Conservation (phyloP, 2,888 invertebrate species). For the Petrolisthes manimaculis region DNA sequence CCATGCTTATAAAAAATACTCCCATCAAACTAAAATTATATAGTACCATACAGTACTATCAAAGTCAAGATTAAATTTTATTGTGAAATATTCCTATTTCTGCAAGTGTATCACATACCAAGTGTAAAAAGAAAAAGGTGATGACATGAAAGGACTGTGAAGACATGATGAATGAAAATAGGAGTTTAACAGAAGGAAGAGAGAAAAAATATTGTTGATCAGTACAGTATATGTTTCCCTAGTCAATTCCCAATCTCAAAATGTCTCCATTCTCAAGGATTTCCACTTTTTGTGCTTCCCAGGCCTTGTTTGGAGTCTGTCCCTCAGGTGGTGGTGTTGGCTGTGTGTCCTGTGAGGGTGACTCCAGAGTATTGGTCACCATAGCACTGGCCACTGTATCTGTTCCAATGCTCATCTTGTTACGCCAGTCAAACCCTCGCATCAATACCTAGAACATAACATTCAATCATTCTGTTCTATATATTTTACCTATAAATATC, state of each 20-base stretch:
- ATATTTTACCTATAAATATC: not conserved
- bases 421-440: slow-evolving; percentile 67
- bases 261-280: slow-evolving; percentile 51
- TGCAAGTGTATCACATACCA: no score
- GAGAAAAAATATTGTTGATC: no score
- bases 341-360: slow-evolving; percentile 8
- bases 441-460: slow-evolving; percentile 47
- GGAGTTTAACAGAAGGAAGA: no score
- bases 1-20: no score
- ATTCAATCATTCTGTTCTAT: no score
- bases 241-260: slow-evolving; percentile 54
- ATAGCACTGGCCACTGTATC: slow-evolving; percentile 67
- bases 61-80: no score
- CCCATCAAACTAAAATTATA: no score
- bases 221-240: not conserved
- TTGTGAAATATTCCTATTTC: no score
- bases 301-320: slow-evolving; percentile 32
- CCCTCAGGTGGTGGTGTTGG: not conserved
- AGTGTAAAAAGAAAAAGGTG: no score
- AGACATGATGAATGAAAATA: no score
- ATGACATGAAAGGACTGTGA: no score
- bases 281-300: slow-evolving; percentile 35
- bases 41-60: no score
- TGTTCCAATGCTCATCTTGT: slow-evolving; percentile 67
- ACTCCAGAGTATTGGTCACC: slow-evolving; percentile 67